Conservation (phyloP, 1,140 invertebrate species). For the Andricus grossulariae region DNA sequence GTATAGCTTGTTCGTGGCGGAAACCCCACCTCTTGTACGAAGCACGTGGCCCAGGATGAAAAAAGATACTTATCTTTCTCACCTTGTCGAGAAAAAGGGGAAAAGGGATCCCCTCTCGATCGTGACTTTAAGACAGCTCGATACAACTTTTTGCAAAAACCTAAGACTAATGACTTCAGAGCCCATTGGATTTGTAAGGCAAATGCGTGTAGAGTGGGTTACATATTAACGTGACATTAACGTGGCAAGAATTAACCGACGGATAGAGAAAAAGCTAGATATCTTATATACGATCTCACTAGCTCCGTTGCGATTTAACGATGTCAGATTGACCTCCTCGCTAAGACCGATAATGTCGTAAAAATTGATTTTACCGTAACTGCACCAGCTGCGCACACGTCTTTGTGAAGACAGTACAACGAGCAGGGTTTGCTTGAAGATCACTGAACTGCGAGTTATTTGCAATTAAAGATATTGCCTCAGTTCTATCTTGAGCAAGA, state of each 20-base stretch:
- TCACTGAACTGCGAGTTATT: slow-evolving; percentile 23
- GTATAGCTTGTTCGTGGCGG: background rate
- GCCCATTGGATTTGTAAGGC: no score
- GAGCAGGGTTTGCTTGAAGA: background rate
- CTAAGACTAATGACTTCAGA: no score
- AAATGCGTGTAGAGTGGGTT: no score
- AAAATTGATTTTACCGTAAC: slow-evolving; percentile 32
- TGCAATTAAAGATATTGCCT: slow-evolving; percentile 28
- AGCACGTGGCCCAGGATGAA: background rate
- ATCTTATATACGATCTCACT: no score
- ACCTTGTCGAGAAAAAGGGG: no score
- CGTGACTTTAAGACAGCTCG: no score
- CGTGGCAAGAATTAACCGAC: no score
- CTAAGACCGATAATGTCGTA: slow-evolving; percentile 30
- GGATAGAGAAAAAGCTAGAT: no score
- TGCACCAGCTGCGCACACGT: background rate
- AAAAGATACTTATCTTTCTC: background rate
- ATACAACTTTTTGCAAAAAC: no score
- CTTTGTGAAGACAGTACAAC: background rate
- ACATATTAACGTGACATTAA: no score
- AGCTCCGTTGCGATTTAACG: slow-evolving; percentile 23
- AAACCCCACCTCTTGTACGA: background rate
- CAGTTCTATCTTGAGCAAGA: slow-evolving; percentile 15
- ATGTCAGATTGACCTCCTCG: slow-evolving; percentile 28
- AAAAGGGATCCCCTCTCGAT: no score